phyloP scores from a whole-genome alignment of 2,113 vertebrate species.

The Eulemur rufifrons region DNA sequence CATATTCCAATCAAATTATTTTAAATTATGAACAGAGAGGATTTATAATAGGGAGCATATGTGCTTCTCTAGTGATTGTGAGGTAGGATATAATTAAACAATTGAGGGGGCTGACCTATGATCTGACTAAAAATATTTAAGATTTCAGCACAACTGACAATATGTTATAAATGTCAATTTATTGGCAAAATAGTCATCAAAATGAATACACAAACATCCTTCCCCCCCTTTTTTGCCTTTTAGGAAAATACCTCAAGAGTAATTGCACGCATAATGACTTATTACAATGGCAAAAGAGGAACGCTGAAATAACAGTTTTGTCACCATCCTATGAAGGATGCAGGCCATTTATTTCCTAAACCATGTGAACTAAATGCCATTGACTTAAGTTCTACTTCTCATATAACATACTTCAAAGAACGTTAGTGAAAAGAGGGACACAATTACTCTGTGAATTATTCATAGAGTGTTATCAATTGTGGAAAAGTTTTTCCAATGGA shows the following conservation, averaged over 20 bases:
- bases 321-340: not conserved
- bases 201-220: not conserved
- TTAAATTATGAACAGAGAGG: constrained; percentile 27
- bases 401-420: not conserved
- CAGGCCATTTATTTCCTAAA: not conserved
- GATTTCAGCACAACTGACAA: constrained; percentile 63
- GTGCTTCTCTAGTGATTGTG: not conserved
- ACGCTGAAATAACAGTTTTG: not conserved
- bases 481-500: constrained; percentile 45
- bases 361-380: not conserved
- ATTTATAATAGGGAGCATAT: constrained; percentile 28
- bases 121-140: constrained; percentile 62
- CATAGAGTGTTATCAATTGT: constrained; percentile 28
- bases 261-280: not conserved
- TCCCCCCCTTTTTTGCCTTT: not conserved
- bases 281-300: not conserved
- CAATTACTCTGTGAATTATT: constrained; percentile 58
- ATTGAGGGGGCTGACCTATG: not conserved
- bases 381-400: constrained; percentile 25
- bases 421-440: not conserved
- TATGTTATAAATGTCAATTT: not conserved
- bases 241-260: not conserved
- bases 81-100: constrained; percentile 5
- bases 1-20: constrained; percentile 44
- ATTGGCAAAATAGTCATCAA: not conserved